Base-by-base conservation (phyloP, 2,113 vertebrate genomes). In the Aphelocoma coerulescens region DNA sequence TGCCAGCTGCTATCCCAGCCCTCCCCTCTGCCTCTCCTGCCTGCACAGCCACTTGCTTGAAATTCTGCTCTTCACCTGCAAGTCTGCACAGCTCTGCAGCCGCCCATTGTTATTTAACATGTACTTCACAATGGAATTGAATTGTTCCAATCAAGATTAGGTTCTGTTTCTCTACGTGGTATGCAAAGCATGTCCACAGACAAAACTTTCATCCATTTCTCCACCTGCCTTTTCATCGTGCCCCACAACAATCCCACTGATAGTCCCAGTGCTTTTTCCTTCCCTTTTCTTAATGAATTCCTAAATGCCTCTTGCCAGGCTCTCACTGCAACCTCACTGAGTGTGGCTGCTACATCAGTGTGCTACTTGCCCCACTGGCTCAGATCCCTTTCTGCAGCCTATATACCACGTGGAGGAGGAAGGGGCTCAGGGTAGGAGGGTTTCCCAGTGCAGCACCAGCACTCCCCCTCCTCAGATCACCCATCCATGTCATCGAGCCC, bases 41-140 rank as follows among this genome's bases (percentile, higher is more conserved):
- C 24, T 0, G 7, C 86, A 33, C n/a, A 6, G 75, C 49, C 35
- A 2, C 79, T 91, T 46, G 85, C 41, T 96, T 95, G 92, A 78
- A 89, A 97, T 94, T 96, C 95, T 88, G 58, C 82, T 88, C 88
- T 93, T 95, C 83, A 88, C 83, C 95, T 92, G 76, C 83, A 91
- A 93, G 91, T 96, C 96, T 96, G 92, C 86, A 92, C 86, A 94
- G 69, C 66, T 94, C 95, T 69, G 79, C 88, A 96, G 91, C 57
- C 0, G 3, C 69, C 91, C 78, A 28, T 91, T 95, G 87, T 92
- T 96, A 72, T 91, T 96, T 93, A 92, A 84, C 72, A 54, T 4
- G 54, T 68, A 86, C 91, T 94, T 91, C 83, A 84, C 76, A 68
- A 58, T 5, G 4, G 54, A 95, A 96, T 12, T 86, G 76, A 94